phyloP scores from a whole-genome alignment of 1,140 invertebrate genomes.

The Aphidius ervi region DNA sequence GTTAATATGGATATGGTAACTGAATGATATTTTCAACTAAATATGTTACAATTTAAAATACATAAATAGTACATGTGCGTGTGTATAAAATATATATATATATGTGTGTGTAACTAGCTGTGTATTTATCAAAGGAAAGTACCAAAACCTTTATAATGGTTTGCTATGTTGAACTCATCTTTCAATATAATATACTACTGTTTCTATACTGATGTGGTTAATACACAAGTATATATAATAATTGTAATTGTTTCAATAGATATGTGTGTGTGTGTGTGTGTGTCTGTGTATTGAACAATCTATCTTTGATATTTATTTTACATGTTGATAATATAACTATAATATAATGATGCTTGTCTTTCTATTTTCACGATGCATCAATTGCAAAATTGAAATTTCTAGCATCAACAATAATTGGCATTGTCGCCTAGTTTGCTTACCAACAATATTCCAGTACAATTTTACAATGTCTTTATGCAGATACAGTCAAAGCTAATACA shows the following conservation, averaged over 20 bases:
- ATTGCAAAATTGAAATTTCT: slow-evolving; percentile 49
- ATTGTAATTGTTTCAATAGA: too few relatives aligned
- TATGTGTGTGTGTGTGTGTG: slow-evolving; percentile 29
- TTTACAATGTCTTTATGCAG: too few relatives aligned
- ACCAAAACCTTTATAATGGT: slow-evolving; percentile 50
- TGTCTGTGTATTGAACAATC: slow-evolving; percentile 29
- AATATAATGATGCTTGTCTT: slow-evolving; percentile 26
- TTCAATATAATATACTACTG: too few relatives aligned
- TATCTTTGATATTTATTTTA: slow-evolving; percentile 9
- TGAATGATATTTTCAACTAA: slow-evolving; percentile 53
- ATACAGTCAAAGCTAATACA: too few relatives aligned
- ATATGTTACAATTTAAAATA: slow-evolving; percentile 38
- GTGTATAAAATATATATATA: not conserved
- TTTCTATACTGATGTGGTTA: too few relatives aligned
- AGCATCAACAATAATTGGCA: slow-evolving; percentile 45
- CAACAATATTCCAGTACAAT: not conserved
- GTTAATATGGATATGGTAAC: slow-evolving; percentile 47
- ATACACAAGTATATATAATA: too few relatives aligned
- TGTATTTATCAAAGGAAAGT: slow-evolving; percentile 45
- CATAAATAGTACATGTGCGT: slow-evolving; percentile 3
- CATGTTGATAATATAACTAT: not conserved
- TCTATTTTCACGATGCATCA: slow-evolving; percentile 38
- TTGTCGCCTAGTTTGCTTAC: slow-evolving; percentile 34
- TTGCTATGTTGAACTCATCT: slow-evolving; percentile 35
- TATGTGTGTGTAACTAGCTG: not conserved